Conservation (phyloP, 2,888 invertebrate species). For the Luperina testacea region DNA sequence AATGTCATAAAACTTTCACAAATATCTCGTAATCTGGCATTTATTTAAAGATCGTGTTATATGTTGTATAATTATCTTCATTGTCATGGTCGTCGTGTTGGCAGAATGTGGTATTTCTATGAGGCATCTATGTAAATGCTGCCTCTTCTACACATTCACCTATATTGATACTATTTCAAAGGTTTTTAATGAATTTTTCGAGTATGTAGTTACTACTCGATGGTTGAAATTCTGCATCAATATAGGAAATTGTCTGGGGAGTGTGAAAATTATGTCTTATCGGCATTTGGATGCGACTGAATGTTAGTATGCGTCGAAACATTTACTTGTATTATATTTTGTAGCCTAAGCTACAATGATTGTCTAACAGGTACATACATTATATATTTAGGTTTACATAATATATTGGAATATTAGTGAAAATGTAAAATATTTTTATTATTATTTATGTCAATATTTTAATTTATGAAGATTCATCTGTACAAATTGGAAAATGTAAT, state of each 20-base stretch:
- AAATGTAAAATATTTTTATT: constrained; percentile 63
- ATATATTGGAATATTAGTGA: constrained; percentile 61
- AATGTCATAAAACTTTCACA: constrained; percentile 64
- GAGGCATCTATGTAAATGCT: constrained; percentile 42
- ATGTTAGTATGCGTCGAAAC: constrained; percentile 51
- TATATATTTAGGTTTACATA: constrained; percentile 64
- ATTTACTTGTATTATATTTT: constrained; percentile 67
- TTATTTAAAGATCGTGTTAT: constrained; percentile 74
- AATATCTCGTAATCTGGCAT: constrained; percentile 75
- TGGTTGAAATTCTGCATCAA: constrained; percentile 36
- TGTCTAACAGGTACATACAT: constrained; percentile 61
- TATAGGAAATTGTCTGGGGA: constrained; percentile 47
- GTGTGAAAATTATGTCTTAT: constrained; percentile 35
- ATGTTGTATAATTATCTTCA: constrained; percentile 63
- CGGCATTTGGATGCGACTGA: constrained; percentile 36
- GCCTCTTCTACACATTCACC: constrained; percentile 34
- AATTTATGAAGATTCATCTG: constrained; percentile 63
- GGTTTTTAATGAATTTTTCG: constrained; percentile 22
- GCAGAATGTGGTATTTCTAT: constrained; percentile 52
- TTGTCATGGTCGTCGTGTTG: constrained; percentile 61
- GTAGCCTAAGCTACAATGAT: constrained; percentile 56
- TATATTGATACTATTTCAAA: constrained; percentile 39
- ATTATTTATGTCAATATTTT: constrained; percentile 65
- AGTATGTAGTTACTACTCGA: constrained; percentile 18
- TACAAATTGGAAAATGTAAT: constrained; percentile 66